A percentile compares a stretch with the other conserved stretches of the same genome.
These are phyloP conservation scores for Calidris pygmaea DNA, from an alignment of 2,113 vertebrate species.

Conservation along the genomic window DNA sequence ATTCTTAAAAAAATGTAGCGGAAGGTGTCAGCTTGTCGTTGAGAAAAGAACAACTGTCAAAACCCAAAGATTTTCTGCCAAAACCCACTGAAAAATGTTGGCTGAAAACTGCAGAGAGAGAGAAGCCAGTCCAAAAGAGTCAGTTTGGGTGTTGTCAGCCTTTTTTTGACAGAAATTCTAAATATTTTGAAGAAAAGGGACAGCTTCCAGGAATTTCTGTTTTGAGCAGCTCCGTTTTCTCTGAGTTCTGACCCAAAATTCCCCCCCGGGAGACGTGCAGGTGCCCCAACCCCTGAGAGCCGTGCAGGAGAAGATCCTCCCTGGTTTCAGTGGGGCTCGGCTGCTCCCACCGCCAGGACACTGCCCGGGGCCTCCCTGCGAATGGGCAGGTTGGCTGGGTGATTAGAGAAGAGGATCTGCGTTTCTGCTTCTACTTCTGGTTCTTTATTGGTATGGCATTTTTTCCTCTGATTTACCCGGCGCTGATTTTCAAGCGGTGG, in stretches of 20 bases:
- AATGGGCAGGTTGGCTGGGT: no score
- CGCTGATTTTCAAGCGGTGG: constrained; percentile 3
- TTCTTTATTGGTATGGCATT: rapidly evolving
- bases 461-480: not conserved
- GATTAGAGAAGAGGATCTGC: not conserved
- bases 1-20: not conserved
- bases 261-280: rapidly evolving
- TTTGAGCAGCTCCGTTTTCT: not conserved
- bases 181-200: constrained; percentile 37
- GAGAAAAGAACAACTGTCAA: constrained; percentile 65
- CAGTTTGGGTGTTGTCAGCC: constrained; percentile 41
- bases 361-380: not conserved
- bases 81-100: constrained; percentile 41
- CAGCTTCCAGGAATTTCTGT: not conserved
- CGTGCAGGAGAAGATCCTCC: rapidly evolving
- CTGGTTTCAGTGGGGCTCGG: rapidly evolving
- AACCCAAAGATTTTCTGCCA: constrained; percentile 51
- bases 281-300: not conserved
- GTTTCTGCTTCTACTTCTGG: rapidly evolving
- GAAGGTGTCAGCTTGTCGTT: constrained; percentile 44
- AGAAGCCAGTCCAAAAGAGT: constrained; percentile 20
- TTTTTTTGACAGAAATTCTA: constrained; percentile 24
- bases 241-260: not conserved
- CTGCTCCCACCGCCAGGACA: rapidly evolving
- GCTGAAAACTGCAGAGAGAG: not conserved